Percentiles rank a stretch among this genome's conserved stretches.
Conservation (phyloP, 2,113 vertebrate genomes). For the Myrmecobius fasciatus region DNA sequence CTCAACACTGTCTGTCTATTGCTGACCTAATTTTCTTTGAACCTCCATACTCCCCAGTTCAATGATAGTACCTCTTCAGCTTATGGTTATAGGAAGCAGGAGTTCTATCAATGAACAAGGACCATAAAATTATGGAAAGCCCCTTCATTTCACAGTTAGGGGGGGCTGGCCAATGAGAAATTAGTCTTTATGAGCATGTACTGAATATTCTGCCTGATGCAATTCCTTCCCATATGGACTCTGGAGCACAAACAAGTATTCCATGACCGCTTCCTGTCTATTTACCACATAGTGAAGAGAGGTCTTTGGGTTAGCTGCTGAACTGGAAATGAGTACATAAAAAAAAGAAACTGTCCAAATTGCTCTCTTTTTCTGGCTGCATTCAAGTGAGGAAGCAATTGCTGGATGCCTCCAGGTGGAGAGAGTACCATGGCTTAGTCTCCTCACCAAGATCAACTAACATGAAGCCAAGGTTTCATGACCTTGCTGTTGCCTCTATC, state of each 20-base stretch:
- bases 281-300: not conserved
- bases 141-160: not conserved
- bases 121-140: not conserved
- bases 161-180: not conserved
- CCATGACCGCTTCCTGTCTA: not conserved
- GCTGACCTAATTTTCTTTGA: not conserved
- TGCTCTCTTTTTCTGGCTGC: not conserved
- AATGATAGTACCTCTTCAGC: not conserved
- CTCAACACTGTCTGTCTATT: not conserved
- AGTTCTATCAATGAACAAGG: not conserved
- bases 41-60: not conserved
- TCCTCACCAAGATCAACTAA: not conserved
- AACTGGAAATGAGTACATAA: not conserved
- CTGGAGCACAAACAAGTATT: not conserved
- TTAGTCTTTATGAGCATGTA: not conserved
- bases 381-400: not conserved
- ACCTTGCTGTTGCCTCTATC: not conserved
- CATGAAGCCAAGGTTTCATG: not conserved
- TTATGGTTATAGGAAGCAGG: not conserved
- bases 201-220: not conserved
- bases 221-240: not conserved
- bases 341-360: not conserved
- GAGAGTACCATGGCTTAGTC: not conserved
- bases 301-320: not conserved
- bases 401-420: not conserved